Base-by-base conservation (phyloP, 2,888 invertebrate genomes). In the Reticulitermes lucifugus region DNA sequence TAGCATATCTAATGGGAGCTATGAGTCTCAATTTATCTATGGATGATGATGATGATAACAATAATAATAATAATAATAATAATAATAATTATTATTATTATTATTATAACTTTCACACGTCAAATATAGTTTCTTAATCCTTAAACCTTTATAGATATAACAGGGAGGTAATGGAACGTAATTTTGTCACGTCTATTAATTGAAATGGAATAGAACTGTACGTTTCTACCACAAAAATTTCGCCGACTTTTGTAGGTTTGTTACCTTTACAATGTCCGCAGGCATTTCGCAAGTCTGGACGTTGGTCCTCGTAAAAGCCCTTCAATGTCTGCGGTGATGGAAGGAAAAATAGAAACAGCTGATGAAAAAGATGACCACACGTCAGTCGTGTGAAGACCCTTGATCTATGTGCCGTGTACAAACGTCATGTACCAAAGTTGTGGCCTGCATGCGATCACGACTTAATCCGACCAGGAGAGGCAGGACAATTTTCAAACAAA, bases 241-340 rank as follows among this genome's bases (percentile, higher is more conserved):
- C 7, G 7, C 65, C 2, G 65, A n/a, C 1, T 9, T 65, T 2
- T 65, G 65, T 25, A 65, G 6, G n/a, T 25, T 4, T 25, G 25
- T n/a, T 7, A 65, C 25, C 4, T 65, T n/a, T n/a, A n/a, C 55
- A 18, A 12, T 65, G 65, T n/a, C 14, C 6, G 65, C n/a, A n/a
- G n/a, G n/a, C n/a, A 65, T 14, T n/a, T 65, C 65, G 14, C 18
- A 25, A 65, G 65, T 18, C 55, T 14, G 14, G 14, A 51, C 51
- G 51, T 14, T 60, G 60, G 25, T 25, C n/a, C n/a, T 25, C 65
- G 65, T 25, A 25, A 65, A 65, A 65, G 25, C 65, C 65, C 65
- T 65, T 65, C 65, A 65, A 65, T 77, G 77, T 41, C 77, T 18
- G 77, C 9, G n/a, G 43, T 77, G 77, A 77, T n/a, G 51, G 46